Percentiles rank a stretch among this genome's conserved stretches.
These are phyloP conservation scores for Chrysotoxum bicinctum DNA, from an alignment of 2,888 invertebrate species.

Conservation along the genomic window DNA sequence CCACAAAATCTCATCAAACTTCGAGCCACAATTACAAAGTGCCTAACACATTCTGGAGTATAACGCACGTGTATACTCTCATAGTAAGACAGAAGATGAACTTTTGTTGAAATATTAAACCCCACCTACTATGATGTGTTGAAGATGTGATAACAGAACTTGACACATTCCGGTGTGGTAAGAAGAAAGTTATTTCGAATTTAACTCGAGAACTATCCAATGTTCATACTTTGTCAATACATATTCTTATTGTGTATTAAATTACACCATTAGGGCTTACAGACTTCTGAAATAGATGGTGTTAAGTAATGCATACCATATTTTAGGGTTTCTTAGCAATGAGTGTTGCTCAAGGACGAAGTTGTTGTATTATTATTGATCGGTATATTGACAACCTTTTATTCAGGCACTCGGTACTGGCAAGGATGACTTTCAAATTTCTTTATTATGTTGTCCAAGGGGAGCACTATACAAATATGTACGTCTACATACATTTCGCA, in stretches of 20 bases:
- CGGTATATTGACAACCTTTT: neutral
- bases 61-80: neutral
- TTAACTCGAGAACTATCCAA: conserved; percentile 19
- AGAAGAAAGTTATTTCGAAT: conserved; percentile 18
- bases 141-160: conserved; percentile 17
- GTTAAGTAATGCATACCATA: neutral
- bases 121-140: neutral
- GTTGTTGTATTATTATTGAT: neutral
- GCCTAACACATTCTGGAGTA: neutral
- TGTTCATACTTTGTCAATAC: conserved; percentile 12
- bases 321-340: neutral
- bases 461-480: neutral
- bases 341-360: neutral
- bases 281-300: neutral
- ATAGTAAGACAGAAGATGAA: neutral
- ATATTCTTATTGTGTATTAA: conserved; percentile 3
- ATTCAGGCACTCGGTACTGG: neutral
- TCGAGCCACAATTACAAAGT: conserved; percentile 31
- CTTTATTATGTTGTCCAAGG: neutral
- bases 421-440: neutral
- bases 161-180: conserved; percentile 1
- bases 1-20: conserved; percentile 27
- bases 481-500: no score
- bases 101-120: conserved; percentile 30
- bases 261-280: conserved; percentile 4